phyloP scores from a whole-genome alignment of 2,888 invertebrate species.

The Galerucella calmariensis region DNA sequence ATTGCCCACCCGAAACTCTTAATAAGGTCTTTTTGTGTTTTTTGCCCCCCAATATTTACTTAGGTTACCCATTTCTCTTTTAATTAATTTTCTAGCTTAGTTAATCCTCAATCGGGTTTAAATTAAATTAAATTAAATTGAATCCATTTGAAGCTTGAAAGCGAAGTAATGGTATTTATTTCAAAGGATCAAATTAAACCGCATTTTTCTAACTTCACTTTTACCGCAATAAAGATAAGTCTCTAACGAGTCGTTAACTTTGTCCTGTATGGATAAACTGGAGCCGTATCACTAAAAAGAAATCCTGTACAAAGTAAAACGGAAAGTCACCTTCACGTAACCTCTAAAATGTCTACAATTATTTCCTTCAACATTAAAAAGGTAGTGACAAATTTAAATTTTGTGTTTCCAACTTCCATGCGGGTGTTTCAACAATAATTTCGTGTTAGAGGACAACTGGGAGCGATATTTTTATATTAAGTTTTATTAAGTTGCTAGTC shows the following conservation, averaged over 20 bases:
- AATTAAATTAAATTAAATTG: no score
- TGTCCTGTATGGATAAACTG: neutral
- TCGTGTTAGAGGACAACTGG: neutral
- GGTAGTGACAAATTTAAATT: neutral
- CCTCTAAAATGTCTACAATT: neutral
- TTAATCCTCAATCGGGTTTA: no score
- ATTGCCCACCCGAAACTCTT: no score
- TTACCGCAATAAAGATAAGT: neutral
- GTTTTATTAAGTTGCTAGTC: neutral
- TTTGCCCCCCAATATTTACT: no score
- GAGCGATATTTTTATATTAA: neutral
- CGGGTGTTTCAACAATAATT: neutral
- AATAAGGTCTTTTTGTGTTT: no score
- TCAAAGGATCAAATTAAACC: no score
- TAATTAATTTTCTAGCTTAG: no score
- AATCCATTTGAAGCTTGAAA: no score
- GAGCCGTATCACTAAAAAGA: neutral
- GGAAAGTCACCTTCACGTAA: constrained; percentile 6
- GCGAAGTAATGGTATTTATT: no score
- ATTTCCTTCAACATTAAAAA: neutral
- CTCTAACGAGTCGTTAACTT: neutral
- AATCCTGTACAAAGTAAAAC: neutral
- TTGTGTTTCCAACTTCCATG: neutral
- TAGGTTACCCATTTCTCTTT: no score
- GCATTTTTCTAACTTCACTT: no score